Percentiles rank a stretch among this genome's conserved stretches.
phyloP scores from a whole-genome alignment of 2,797 vertebrate species.

The Gallinago nigripennis region DNA sequence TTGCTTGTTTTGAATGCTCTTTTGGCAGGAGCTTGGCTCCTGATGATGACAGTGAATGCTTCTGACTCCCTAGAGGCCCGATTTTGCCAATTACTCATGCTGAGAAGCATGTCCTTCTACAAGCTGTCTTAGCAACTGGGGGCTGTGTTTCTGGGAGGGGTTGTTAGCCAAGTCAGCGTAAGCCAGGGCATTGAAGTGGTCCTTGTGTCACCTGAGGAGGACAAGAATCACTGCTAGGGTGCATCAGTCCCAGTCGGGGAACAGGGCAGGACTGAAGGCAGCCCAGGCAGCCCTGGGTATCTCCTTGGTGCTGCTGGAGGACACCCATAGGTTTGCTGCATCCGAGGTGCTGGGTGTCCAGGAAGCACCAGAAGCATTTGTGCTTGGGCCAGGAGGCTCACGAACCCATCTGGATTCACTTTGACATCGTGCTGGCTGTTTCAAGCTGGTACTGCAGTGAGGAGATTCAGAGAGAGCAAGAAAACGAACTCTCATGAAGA shows the following conservation, averaged over 20 bases:
- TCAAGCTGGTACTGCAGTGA: not conserved
- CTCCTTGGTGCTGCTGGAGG: not conserved
- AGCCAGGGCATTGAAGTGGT: not conserved
- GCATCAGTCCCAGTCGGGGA: not conserved
- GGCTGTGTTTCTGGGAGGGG: not conserved
- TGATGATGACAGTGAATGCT: not conserved
- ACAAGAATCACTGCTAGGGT: not conserved
- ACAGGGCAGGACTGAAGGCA: not conserved
- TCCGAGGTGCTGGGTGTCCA: not conserved
- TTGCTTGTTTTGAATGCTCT: not conserved
- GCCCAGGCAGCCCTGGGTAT: not conserved
- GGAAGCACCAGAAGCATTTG: not conserved
- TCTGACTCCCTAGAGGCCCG: not conserved
- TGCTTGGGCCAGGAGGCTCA: not conserved
- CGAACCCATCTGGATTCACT: not conserved
- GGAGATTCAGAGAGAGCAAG: not conserved
- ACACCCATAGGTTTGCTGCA: not conserved
- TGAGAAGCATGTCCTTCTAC: not conserved
- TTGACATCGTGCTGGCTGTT: rapidly evolving
- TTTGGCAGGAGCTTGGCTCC: not conserved
- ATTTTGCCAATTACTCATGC: not conserved
- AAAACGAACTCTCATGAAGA: not conserved
- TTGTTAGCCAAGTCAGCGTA: rapidly evolving
- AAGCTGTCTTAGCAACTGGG: not conserved
- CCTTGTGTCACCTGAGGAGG: not conserved